Percentiles rank a stretch among this genome's conserved stretches.
Conservation (phyloP, 2,888 invertebrate species). For the Cryptus viduatorius region DNA sequence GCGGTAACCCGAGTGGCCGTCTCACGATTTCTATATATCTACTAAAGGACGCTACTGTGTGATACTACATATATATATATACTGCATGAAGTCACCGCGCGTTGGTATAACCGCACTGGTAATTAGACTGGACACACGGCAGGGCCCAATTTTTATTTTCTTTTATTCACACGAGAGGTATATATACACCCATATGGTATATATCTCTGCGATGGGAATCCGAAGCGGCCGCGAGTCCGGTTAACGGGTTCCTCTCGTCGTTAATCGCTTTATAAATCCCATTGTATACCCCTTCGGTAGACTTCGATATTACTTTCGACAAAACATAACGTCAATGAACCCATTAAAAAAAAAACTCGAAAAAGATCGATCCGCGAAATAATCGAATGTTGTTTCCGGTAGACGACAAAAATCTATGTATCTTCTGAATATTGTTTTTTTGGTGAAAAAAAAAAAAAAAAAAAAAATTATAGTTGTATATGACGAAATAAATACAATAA, state of each 20-base stretch:
- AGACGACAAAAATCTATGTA: too few relatives aligned
- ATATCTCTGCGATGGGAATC: conserved; percentile 21
- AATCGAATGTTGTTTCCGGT: too few relatives aligned
- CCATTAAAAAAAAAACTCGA: neutral
- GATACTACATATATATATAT: neutral
- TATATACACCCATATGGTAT: conserved; percentile 1
- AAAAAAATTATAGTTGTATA: too few relatives aligned
- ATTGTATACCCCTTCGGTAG: conserved; percentile 7
- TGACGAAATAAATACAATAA: too few relatives aligned
- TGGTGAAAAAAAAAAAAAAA: too few relatives aligned
- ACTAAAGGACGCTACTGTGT: neutral
- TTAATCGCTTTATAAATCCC: conserved; percentile 48
- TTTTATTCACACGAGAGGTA: conserved; percentile 25
- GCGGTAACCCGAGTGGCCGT: conserved; percentile 15
- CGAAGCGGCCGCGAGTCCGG: conserved; percentile 30
- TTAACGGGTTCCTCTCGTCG: conserved; percentile 47
- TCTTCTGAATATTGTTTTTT: too few relatives aligned
- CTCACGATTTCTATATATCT: conserved; percentile 17
- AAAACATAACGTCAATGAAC: neutral
- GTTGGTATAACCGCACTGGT: conserved; percentile 23
- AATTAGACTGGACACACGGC: conserved; percentile 54
- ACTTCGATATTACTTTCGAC: neutral
- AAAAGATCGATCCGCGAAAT: neutral
- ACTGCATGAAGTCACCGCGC: neutral
- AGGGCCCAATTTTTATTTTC: neutral